Conservation (phyloP, 2,797 vertebrate species). For the Tenualosa thibaudeaui region DNA sequence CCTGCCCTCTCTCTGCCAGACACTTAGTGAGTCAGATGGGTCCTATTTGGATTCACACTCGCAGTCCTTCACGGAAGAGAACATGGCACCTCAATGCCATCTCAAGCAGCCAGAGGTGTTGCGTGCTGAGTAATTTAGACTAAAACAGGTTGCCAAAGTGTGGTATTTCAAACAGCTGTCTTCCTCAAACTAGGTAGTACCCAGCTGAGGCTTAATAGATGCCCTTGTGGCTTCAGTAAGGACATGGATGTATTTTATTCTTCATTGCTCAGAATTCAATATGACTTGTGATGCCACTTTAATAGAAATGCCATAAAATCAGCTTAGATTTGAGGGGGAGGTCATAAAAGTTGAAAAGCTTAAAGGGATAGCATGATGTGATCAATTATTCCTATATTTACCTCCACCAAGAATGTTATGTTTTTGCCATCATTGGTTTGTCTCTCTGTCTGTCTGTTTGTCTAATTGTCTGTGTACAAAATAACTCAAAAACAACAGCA, state of each 20-base stretch:
- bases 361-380: too few relatives aligned
- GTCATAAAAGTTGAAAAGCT: background rate
- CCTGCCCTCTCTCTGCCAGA: background rate
- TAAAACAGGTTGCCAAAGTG: background rate
- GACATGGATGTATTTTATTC: background rate
- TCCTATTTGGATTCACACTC: background rate
- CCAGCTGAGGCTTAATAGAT: background rate
- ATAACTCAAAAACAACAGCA: too few relatives aligned
- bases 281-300: slow-evolving; percentile 27
- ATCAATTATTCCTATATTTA: too few relatives aligned
- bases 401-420: too few relatives aligned
- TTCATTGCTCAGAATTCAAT: slow-evolving; percentile 19
- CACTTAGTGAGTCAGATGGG: background rate
- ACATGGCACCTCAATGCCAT: slow-evolving; percentile 4
- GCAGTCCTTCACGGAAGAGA: background rate
- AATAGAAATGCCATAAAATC: slow-evolving; percentile 29
- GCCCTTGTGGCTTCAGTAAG: background rate
- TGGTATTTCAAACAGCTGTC: background rate
- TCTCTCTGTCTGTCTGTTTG: too few relatives aligned
- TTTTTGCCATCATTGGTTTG: too few relatives aligned
- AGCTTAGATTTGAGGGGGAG: background rate
- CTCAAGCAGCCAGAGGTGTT: background rate
- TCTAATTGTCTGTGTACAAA: too few relatives aligned
- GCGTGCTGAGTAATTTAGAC: background rate
- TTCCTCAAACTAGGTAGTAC: background rate